Evolutionary conservation across 2,113 vertebrate species (phyloP).

Genomic region (Sylvietta virens): DNA sequence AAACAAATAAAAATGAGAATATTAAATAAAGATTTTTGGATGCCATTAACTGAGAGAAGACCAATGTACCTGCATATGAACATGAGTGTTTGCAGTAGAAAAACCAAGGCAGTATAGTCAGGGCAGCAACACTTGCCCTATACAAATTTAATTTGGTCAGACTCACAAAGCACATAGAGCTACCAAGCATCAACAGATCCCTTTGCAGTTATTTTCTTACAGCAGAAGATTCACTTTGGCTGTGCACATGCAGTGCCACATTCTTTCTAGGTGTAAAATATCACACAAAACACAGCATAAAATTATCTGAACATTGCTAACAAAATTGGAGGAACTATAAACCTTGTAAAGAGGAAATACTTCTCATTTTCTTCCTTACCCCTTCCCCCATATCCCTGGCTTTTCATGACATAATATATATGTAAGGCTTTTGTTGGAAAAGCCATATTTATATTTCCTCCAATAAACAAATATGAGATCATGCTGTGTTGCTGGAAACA

Average conservation of each 20-base stretch:
- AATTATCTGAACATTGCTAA: neutral
- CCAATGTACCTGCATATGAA: neutral
- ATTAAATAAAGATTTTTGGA: conserved; percentile 1
- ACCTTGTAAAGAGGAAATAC: neutral
- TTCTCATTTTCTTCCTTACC: neutral
- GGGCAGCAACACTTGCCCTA: neutral
- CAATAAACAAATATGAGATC: conserved; percentile 20
- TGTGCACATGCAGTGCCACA: neutral
- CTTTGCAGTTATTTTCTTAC: neutral
- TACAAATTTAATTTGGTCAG: conserved; percentile 13
- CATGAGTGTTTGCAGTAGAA: neutral
- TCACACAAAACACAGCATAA: neutral
- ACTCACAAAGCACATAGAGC: neutral
- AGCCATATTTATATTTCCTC: conserved; percentile 8
- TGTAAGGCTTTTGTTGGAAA: neutral
- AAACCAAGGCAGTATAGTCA: neutral
- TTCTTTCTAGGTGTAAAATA: neutral
- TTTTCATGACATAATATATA: neutral
- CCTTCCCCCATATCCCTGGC: neutral
- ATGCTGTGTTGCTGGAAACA: conserved; percentile 26
- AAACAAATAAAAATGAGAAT: conserved; percentile 15
- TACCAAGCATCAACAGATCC: neutral
- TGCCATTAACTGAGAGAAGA: neutral
- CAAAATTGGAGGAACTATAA: neutral
- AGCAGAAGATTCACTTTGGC: neutral